Base-by-base conservation (phyloP, 2,888 invertebrate species). In the Cataglyphis rosenhaueri region DNA sequence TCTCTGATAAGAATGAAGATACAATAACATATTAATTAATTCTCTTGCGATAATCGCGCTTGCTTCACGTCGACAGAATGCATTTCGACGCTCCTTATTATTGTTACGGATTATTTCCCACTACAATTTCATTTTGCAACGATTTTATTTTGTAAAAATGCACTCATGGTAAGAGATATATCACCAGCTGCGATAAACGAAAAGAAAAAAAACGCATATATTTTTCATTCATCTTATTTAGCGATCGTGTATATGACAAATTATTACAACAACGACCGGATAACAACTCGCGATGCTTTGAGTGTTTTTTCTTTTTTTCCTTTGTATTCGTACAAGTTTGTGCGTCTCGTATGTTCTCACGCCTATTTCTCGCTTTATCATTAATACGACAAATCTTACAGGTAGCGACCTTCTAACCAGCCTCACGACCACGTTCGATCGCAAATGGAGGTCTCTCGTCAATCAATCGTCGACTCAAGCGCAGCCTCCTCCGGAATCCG, bases 391-490 rank as follows among this genome's bases (percentile, higher is more conserved):
- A 52, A 44, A 92, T 94, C 89, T 96, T 95, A 81, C 95, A 98
- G 98, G 97, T 94, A 96, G 97, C 93, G 98, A 98, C 95, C 97
- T 98, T 91, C 95, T 98, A 95, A 97, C 97, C 93, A 97, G 97
- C 91, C 96, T 98, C 93, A 98, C 98, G 91, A 97, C 97, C 93
- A 97, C 98, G 84, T 97, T 98, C 95, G 98, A 98, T 94, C 97
- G 97, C 93, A 98, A 98, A 95, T 96, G 97, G 95, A 96, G 97
- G 91, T 96, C 97, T 92, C 95, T 97, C 92, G 96, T 97, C 93
- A 97, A 96, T 95, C 78, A 79, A 8, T 96, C 97, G 82, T 89
- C 92, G 82, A 90, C 88, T 83, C 90, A 90, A n/a, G 52, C 86
- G n/a, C 70, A 84, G 9, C 48, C 73, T 15, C 44, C 82, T n/a